Percentiles rank a stretch among this genome's conserved stretches.
Conservation (phyloP, 2,888 invertebrate genomes). For the Pristionchus maxplancki region DNA sequence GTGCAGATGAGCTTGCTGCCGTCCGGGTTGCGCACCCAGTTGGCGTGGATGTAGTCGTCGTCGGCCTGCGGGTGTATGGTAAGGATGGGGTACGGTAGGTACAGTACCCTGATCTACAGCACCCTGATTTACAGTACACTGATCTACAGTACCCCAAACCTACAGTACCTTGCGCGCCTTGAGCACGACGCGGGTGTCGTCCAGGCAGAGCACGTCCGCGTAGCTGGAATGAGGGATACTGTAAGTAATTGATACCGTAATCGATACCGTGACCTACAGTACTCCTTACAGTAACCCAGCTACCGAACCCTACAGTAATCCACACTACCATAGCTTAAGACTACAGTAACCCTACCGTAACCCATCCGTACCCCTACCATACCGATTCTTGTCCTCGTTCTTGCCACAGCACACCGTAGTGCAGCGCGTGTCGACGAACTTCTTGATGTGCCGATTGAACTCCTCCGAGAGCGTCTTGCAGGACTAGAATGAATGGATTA, state of each 20-base stretch:
- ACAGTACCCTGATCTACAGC: no score
- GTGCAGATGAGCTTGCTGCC: constrained; percentile 54
- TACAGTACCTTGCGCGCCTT: neutral
- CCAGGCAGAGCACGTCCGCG: constrained; percentile 25
- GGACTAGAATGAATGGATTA: neutral
- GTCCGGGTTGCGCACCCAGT: constrained; percentile 43
- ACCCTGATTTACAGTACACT: no score
- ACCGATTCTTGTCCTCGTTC: constrained; percentile 17
- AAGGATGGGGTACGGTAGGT: neutral
- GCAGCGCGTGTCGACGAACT: neutral
- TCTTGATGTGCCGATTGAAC: constrained; percentile 5
- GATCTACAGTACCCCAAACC: neutral
- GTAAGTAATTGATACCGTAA: no score
- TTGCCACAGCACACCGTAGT: neutral
- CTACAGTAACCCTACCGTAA: neutral
- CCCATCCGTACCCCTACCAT: neutral
- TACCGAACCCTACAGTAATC: neutral
- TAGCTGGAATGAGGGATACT: neutral
- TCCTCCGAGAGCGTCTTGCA: constrained; percentile 15
- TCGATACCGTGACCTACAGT: neutral
- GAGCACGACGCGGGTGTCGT: constrained; percentile 14
- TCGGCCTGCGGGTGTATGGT: neutral
- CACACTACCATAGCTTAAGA: no score
- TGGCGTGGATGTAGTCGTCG: constrained; percentile 58
- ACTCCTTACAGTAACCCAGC: neutral